Percentiles rank a stretch among this genome's conserved stretches.
Evolutionary conservation across 2,797 vertebrate genomes (phyloP).

Genomic region (Anguilla marmorata): DNA sequence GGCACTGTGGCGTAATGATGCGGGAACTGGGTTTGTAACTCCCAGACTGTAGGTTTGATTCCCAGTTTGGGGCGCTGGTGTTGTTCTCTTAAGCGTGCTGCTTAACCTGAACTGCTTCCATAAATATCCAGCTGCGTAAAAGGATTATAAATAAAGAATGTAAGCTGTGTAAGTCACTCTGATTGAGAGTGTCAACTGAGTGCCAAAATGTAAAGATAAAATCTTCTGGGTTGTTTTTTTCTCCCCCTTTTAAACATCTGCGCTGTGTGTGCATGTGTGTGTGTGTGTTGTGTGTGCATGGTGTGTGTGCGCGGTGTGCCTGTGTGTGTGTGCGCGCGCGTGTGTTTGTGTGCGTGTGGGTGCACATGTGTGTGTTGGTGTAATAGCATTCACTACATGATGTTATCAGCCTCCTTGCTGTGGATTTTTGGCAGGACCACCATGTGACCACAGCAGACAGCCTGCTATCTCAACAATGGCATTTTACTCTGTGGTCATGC

Average conservation of each 20-base stretch:
- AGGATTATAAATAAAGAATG: background rate
- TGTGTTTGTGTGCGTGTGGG: background rate
- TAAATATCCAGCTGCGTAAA: background rate
- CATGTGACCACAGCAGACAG: background rate
- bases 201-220: background rate
- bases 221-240: background rate
- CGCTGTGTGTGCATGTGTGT: background rate
- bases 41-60: background rate
- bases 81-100: background rate
- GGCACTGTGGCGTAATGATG: background rate
- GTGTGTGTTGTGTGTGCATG: background rate
- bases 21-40: background rate
- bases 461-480: background rate
- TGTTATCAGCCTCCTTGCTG: background rate
- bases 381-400: background rate
- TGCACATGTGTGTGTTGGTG: background rate
- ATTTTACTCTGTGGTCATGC: background rate
- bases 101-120: background rate
- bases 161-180: background rate
- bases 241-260: background rate
- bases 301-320: too few species aligned
- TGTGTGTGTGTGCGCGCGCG: background rate
- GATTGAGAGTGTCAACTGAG: background rate
- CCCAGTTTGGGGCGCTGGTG: background rate
- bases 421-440: background rate